phyloP scores from a whole-genome alignment of 1,140 invertebrate species.

The Cydia strobilella region DNA sequence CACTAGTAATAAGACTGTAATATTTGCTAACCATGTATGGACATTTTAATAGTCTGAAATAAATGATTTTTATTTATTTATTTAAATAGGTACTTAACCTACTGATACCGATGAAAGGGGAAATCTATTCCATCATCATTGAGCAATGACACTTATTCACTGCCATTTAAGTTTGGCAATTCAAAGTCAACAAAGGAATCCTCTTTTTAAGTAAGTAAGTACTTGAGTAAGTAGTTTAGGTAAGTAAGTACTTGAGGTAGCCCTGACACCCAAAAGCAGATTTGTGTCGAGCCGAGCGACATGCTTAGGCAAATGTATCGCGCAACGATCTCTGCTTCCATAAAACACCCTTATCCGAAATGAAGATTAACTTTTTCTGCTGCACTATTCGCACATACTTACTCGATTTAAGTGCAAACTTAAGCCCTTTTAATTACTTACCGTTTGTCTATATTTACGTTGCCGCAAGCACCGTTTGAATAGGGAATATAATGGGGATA shows the following conservation, averaged over 20 bases:
- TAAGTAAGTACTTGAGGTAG: neutral
- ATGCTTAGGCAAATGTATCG: conserved; percentile 5
- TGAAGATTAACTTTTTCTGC: neutral
- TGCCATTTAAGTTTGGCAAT: neutral
- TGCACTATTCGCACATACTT: neutral
- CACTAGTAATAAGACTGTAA: too few relatives aligned
- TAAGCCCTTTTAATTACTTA: neutral
- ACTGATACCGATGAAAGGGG: too few relatives aligned
- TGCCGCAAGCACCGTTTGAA: too few relatives aligned
- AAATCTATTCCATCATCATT: neutral
- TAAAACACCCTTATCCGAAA: conserved; percentile 3
- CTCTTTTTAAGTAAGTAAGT: neutral
- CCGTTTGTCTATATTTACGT: too few relatives aligned
- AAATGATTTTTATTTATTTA: too few relatives aligned
- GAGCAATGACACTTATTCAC: too few relatives aligned
- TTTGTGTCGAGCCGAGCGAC: neutral
- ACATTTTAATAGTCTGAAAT: too few relatives aligned
- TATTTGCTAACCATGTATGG: too few relatives aligned
- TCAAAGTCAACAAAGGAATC: neutral
- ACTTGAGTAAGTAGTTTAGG: neutral
- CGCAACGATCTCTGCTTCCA: conserved; percentile 14
- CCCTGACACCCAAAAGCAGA: conserved; percentile 11
- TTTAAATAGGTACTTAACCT: too few relatives aligned
- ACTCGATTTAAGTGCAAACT: neutral
- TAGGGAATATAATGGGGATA: too few relatives aligned